phyloP scores from a whole-genome alignment of 1,140 invertebrate genomes.

The Aradophagus sp. region DNA sequence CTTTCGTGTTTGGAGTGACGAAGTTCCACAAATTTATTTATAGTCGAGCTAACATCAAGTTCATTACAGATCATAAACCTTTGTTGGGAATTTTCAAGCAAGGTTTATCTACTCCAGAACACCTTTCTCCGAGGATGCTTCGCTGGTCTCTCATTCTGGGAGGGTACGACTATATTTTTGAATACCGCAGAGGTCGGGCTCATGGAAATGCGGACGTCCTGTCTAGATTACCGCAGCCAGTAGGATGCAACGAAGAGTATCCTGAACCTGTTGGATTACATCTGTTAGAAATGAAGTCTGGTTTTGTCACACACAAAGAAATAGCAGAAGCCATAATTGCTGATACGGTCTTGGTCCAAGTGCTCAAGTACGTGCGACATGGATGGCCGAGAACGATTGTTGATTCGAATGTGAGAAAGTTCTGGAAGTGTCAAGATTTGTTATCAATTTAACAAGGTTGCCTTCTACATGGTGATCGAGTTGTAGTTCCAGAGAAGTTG shows the following conservation, averaged over 20 bases:
- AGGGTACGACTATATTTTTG: constrained; percentile 47
- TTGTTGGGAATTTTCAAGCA: constrained; percentile 1
- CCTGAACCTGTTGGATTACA: constrained; percentile 7
- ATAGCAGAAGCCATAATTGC: neutral
- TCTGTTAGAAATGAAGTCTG: constrained; percentile 3
- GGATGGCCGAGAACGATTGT: constrained; percentile 22
- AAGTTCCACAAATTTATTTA: neutral
- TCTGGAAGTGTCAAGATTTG: neutral
- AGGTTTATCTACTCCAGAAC: constrained; percentile 5
- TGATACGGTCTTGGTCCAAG: neutral
- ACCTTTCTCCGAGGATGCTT: constrained; percentile 48
- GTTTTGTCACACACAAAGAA: constrained; percentile 5
- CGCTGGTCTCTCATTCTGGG: constrained; percentile 47
- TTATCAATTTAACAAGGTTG: constrained; percentile 16
- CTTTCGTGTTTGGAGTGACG: neutral
- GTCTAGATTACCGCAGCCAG: constrained; percentile 6
- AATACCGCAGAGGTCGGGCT: constrained; percentile 24
- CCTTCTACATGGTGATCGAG: constrained; percentile 58
- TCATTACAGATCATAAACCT: neutral
- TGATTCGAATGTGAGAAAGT: constrained; percentile 1
- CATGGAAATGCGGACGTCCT: constrained; percentile 19
- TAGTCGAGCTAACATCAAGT: neutral
- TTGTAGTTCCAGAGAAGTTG: constrained; percentile 64
- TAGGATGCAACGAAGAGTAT: neutral
- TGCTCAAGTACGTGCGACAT: neutral